Percentiles rank a stretch among this genome's conserved stretches.
Evolutionary conservation across 2,113 vertebrate genomes (phyloP).

Genomic region (Acanthochromis polyacanthus): DNA sequence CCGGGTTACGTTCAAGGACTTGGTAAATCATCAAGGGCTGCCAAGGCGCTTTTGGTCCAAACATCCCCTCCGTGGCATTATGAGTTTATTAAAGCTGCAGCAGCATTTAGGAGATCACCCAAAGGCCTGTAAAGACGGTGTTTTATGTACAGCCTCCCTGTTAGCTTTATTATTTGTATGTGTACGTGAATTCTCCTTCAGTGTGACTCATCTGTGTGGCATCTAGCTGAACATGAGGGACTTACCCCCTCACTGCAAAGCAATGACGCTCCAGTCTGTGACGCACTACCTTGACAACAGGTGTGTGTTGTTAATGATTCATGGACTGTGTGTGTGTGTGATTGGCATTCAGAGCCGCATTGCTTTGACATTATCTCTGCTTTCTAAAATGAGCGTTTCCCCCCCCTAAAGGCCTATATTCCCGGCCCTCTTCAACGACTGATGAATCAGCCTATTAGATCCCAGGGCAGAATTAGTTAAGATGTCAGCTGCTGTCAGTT

Average conservation of each 20-base stretch:
- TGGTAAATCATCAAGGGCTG: slow-evolving; percentile 25
- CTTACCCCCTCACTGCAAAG: slow-evolving; percentile 21
- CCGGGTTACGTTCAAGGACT: slow-evolving; percentile 41
- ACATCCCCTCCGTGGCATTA: not conserved
- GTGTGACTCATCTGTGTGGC: slow-evolving; percentile 66
- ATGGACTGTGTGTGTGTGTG: slow-evolving; percentile 9
- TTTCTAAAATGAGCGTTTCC: slow-evolving; percentile 12
- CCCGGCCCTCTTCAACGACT: slow-evolving; percentile 20
- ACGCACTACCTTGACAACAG: slow-evolving; percentile 64
- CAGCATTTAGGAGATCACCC: slow-evolving; percentile 33
- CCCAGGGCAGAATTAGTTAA: slow-evolving; percentile 41
- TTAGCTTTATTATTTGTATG: slow-evolving; percentile 15
- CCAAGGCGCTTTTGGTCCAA: slow-evolving; percentile 20
- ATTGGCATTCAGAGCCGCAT: slow-evolving; percentile 36
- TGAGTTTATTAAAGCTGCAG: slow-evolving; percentile 15
- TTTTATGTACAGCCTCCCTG: slow-evolving; percentile 13
- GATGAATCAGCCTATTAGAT: slow-evolving; percentile 67
- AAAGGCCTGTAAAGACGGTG: not conserved
- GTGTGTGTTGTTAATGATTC: slow-evolving; percentile 62
- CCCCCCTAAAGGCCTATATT: not conserved
- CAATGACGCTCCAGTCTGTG: slow-evolving; percentile 47
- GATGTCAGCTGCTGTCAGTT: slow-evolving; percentile 57
- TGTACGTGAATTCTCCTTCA: slow-evolving; percentile 25
- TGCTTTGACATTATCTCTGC: slow-evolving; percentile 25
- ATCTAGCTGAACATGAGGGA: slow-evolving; percentile 43